A percentile compares a stretch with the other conserved stretches of the same genome.
Conservation (phyloP, 2,888 invertebrate species). For the Parnassius apollo region DNA sequence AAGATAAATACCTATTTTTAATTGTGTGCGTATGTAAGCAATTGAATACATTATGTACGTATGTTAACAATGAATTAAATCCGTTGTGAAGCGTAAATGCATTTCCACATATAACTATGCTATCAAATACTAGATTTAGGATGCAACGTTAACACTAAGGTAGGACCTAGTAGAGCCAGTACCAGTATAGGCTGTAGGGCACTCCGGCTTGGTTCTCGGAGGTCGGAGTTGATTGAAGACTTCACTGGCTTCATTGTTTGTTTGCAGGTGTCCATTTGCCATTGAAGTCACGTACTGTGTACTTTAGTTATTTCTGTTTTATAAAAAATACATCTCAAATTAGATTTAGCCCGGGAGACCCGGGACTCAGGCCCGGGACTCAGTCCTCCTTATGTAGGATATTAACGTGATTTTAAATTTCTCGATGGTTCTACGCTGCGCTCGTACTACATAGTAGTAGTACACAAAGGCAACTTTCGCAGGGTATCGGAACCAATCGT, state of each 20-base stretch:
- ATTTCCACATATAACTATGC: neutral
- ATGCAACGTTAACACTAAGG: neutral
- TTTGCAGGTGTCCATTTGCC: too few species aligned
- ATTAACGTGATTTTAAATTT: neutral
- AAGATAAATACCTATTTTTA: too few species aligned
- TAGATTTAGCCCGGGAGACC: too few species aligned
- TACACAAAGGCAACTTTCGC: conserved; percentile 16
- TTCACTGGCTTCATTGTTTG: too few species aligned
- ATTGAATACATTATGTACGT: neutral
- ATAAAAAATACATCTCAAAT: too few species aligned
- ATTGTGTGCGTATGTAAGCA: too few species aligned
- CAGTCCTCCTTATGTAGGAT: neutral
- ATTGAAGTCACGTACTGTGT: too few species aligned
- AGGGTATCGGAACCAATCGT: conserved; percentile 49
- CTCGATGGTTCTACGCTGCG: conserved; percentile 12
- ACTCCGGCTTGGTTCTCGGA: too few species aligned
- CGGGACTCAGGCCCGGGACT: neutral
- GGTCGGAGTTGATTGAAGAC: too few species aligned
- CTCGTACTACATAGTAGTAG: neutral
- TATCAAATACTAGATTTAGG: conserved; percentile 4
- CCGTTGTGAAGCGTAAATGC: neutral
- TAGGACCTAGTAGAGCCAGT: neutral
- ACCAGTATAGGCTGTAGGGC: too few species aligned
- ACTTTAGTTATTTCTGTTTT: too few species aligned
- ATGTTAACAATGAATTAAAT: neutral